A percentile compares a stretch with the other conserved stretches of the same genome.
Conservation (phyloP, 2,888 invertebrate genomes). For the Smittia aterrima region DNA sequence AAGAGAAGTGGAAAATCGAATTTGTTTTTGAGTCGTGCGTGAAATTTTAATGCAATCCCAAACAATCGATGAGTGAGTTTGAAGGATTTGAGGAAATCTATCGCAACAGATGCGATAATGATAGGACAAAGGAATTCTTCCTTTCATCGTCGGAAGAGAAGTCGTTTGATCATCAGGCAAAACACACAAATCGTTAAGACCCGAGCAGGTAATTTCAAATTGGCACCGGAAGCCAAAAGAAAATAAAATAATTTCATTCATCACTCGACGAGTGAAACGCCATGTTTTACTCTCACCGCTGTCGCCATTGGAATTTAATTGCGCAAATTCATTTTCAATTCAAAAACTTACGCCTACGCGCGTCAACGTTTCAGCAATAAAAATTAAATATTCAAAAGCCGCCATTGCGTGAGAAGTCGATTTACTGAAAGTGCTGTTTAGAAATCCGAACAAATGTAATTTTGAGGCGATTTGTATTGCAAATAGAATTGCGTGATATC, state of each 20-base stretch:
- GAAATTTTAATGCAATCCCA: constrained; percentile 35
- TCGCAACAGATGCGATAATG: constrained; percentile 16
- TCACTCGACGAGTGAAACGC: too few species aligned
- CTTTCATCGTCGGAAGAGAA: background rate
- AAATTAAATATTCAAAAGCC: background rate
- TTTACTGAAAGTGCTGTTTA: constrained; percentile 9
- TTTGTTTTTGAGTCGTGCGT: constrained; percentile 12
- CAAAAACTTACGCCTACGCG: background rate
- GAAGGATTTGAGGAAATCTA: background rate
- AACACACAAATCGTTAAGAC: constrained; percentile 3
- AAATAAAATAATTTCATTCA: background rate
- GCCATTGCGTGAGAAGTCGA: background rate
- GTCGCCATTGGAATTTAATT: constrained; percentile 13
- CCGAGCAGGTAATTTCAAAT: constrained; percentile 2
- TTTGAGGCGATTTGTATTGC: background rate
- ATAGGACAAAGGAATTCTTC: constrained; percentile 1
- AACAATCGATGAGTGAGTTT: constrained; percentile 13
- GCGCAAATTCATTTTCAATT: constrained; percentile 5
- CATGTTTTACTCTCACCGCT: background rate
- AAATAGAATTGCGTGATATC: constrained; percentile 7
- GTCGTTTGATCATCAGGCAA: background rate
- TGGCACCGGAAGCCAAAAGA: background rate
- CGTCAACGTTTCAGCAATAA: background rate
- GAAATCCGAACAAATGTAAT: constrained; percentile 14
- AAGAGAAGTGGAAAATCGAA: constrained; percentile 22